Evolutionary conservation across 2,888 invertebrate genomes (phyloP), one percentile per base, ranked within the genome.

Genomic region (Lithophane leautieri): DNA sequence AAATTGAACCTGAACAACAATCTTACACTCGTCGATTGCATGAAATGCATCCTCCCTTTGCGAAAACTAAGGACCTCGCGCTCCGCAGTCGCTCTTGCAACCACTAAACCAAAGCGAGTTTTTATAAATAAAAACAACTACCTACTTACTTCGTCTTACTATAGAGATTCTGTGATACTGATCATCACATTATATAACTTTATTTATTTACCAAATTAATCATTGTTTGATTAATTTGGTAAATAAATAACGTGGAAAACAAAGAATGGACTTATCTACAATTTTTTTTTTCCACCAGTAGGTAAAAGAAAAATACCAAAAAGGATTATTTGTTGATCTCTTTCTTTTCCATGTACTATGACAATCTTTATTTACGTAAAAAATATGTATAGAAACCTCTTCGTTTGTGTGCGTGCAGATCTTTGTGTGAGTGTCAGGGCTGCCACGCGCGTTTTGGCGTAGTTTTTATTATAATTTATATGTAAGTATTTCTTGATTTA

Each of bases 341-440:
- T 68, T 83, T 81, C 73, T 42, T 76, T 78, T 44, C 40, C 76
- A 61, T 90, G 79, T 91, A 89, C 92, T 92, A 87, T 88, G 90
- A 89, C 92, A 93, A 93, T 93, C 93, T 93, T 94, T 93, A 93
- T 94, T 93, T 94, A 93, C 92, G 93, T 93, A 93, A 93, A 93
- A 93, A 93, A 94, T 91, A 88, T 92, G 89, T 91, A 90, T 91
- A 91, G 90, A 90, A 89, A 89, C 87, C 47, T 50, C 47, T 89
- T 78, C 77, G 78, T 52, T 67, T 76, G 92, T 88, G 90, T 86
- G 89, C 75, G 90, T 87, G 82, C 42, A 56, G 68, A 82, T 86
- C 72, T 83, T 44, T 84, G 91, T 89, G 88, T 88, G 87, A 71
- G 88, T 86, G 80, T 81, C 78, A 93, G 93, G 93, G 94, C 81